phyloP scores from a whole-genome alignment of 2,113 vertebrate genomes.

The Apeltes quadracus region DNA sequence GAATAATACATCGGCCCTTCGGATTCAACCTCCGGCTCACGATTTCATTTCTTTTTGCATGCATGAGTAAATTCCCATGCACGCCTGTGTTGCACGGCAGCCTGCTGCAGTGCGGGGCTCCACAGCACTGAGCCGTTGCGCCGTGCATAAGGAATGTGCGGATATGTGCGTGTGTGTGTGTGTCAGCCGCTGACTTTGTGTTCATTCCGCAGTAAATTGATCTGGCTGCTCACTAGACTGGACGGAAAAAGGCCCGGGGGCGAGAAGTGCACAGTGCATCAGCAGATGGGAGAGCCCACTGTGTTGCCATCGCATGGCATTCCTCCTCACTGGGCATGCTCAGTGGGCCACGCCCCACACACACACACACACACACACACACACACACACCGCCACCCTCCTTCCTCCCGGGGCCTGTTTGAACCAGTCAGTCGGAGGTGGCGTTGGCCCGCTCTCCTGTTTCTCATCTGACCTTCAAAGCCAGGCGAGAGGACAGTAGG shows the following conservation, averaged over 20 bases:
- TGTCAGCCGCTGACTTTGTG: slow-evolving; percentile 72
- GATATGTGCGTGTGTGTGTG: slow-evolving; percentile 53
- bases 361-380: background rate
- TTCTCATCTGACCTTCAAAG: slow-evolving; percentile 77
- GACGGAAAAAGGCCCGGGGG: slow-evolving; percentile 84
- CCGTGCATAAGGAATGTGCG: slow-evolving; percentile 57
- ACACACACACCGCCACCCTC: background rate
- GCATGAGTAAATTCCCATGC: slow-evolving; percentile 71
- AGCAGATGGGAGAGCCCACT: slow-evolving; percentile 86
- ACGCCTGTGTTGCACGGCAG: slow-evolving; percentile 25
- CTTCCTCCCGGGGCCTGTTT: slow-evolving; percentile 66
- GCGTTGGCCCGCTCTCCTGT: slow-evolving; percentile 51
- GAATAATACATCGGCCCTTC: slow-evolving; percentile 61
- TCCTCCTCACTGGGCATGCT: slow-evolving; percentile 85
- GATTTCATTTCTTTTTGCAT: slow-evolving; percentile 48
- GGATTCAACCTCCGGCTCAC: slow-evolving; percentile 38
- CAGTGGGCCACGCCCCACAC: slow-evolving; percentile 66
- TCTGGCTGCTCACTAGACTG: slow-evolving; percentile 89
- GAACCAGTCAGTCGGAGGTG: slow-evolving; percentile 72
- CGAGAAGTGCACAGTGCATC: slow-evolving; percentile 72
- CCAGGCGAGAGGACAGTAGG: slow-evolving; percentile 57
- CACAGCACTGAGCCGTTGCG: slow-evolving; percentile 32
- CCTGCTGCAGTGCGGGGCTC: slow-evolving; percentile 51
- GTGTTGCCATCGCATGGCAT: slow-evolving; percentile 84
- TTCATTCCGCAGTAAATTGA: slow-evolving; percentile 84